These are phyloP conservation scores for Xylota sylvarum DNA, from an alignment of 2,888 invertebrate genomes.

Conservation along the genomic window DNA sequence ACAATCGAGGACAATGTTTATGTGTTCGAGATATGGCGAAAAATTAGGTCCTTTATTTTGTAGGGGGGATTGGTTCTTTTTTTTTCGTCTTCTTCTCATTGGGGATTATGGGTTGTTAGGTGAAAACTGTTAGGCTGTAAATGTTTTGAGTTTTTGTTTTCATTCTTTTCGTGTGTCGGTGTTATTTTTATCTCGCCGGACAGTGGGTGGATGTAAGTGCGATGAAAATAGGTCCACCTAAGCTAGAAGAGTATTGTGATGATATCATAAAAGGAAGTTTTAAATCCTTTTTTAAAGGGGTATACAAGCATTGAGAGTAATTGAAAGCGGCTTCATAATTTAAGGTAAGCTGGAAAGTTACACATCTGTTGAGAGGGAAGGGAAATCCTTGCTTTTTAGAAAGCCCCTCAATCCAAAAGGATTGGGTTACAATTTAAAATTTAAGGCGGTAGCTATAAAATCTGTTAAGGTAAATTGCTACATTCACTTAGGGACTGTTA, in stretches of 20 bases:
- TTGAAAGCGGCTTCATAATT: conserved; percentile 44
- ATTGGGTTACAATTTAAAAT: background rate
- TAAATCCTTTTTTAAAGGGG: conserved; percentile 19
- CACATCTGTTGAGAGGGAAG: background rate
- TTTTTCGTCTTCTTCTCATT: background rate
- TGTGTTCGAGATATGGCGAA: conserved; percentile 61
- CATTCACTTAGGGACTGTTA: conserved; percentile 3
- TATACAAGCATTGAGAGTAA: conserved; percentile 34
- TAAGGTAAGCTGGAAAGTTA: conserved; percentile 9
- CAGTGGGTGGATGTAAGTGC: background rate
- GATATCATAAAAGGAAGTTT: conserved; percentile 32
- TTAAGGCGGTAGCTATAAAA: background rate
- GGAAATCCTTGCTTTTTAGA: background rate
- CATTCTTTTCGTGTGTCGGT: background rate
- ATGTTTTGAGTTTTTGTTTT: conserved; percentile 3
- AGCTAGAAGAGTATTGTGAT: conserved; percentile 13
- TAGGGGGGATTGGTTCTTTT: background rate
- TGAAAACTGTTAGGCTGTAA: conserved; percentile 32
- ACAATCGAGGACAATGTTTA: conserved; percentile 53
- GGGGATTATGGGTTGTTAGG: conserved; percentile 52
- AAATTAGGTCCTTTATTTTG: conserved; percentile 43
- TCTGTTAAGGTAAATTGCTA: conserved; percentile 28
- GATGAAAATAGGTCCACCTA: conserved; percentile 18
- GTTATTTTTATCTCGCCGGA: conserved; percentile 52
- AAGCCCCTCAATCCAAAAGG: background rate